Conservation (phyloP, 2,888 invertebrate genomes). For the Ochropleura leucogaster region DNA sequence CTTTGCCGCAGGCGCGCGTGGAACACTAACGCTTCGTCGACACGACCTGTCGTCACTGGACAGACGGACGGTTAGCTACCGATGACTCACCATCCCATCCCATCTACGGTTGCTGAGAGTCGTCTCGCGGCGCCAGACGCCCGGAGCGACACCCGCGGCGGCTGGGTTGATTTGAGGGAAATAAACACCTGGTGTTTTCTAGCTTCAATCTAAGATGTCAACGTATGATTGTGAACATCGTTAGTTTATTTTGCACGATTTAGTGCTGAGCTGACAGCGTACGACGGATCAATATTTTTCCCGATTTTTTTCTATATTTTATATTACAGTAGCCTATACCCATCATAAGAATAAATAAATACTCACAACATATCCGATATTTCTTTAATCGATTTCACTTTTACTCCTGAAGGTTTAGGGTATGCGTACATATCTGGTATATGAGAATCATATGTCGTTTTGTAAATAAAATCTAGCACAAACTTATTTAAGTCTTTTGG, state of each 20-base stretch:
- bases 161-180: background rate
- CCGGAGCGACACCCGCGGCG: too few relatives aligned
- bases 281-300: background rate
- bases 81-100: too few relatives aligned
- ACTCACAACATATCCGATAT: slow-evolving; percentile 29
- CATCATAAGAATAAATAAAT: background rate
- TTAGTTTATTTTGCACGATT: background rate
- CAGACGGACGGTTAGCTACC: too few relatives aligned
- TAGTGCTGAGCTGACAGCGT: too few relatives aligned
- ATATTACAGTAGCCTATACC: background rate
- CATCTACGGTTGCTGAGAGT: too few relatives aligned
- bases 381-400: slow-evolving; percentile 39
- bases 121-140: too few relatives aligned
- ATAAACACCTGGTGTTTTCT: too few relatives aligned
- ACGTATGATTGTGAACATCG: background rate
- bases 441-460: slow-evolving; percentile 20
- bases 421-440: slow-evolving; percentile 41
- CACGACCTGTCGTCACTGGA: too few relatives aligned
- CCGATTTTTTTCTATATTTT: background rate
- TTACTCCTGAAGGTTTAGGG: background rate
- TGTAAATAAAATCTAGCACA: slow-evolving; percentile 23
- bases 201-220: too few relatives aligned
- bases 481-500: slow-evolving; percentile 16
- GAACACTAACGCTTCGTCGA: too few relatives aligned
- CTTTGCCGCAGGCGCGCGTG: too few relatives aligned